Conservation (phyloP, 2,113 vertebrate species). For the Plecturocebus donacophilus region DNA sequence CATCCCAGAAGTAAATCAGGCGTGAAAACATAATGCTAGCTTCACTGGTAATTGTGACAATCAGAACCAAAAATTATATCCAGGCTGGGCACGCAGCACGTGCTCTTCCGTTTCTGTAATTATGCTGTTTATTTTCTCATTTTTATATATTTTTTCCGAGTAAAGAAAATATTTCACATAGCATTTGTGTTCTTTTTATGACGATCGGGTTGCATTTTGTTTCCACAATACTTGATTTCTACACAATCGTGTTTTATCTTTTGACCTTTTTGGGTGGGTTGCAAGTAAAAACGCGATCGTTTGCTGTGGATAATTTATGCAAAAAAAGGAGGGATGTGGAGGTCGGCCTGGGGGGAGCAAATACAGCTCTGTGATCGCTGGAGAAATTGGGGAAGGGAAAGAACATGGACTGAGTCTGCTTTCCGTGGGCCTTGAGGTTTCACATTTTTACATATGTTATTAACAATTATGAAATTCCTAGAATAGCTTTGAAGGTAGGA, state of each 20-base stretch:
- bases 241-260: conserved; percentile 10
- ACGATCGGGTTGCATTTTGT: background rate
- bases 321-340: background rate
- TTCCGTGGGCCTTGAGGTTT: background rate
- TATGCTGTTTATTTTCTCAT: conserved; percentile 53
- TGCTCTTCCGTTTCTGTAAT: conserved; percentile 39
- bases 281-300: background rate
- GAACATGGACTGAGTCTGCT: background rate
- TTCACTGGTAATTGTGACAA: conserved; percentile 58
- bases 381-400: background rate
- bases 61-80: conserved; percentile 46
- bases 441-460: background rate
- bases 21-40: background rate
- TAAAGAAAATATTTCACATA: background rate
- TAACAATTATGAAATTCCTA: background rate
- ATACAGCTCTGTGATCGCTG: background rate
- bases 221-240: conserved; percentile 18
- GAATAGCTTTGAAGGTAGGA: background rate
- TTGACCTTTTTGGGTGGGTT: background rate
- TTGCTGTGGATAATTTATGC: background rate
- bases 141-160: conserved; percentile 27
- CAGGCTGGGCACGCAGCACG: background rate
- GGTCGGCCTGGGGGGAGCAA: conserved; percentile 1
- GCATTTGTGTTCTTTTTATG: background rate
- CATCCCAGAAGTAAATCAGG: conserved; percentile 52